Base-by-base conservation (phyloP, 2,797 vertebrate genomes). In the Dendrocincla tyrannina region DNA sequence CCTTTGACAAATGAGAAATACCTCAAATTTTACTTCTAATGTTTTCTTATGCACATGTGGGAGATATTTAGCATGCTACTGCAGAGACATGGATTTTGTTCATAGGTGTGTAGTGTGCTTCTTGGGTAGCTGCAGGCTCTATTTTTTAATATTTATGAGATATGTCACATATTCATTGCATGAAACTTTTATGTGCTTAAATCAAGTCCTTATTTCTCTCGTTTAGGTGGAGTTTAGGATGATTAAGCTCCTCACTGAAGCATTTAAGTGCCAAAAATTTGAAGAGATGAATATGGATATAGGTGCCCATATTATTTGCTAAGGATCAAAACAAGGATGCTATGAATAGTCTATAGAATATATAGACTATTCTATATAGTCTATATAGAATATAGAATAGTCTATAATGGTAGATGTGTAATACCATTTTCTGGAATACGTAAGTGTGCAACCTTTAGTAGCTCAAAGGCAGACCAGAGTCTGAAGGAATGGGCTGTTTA, bases 31-130 rank as follows among this genome's bases (percentile, higher is more conserved):
- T 81, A 32, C 10, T 6, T 74, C 44, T 56, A 6, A 17, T 52
- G 2, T 76, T 79, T 77, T 70, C 37, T 64, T 75, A 24, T 0
- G 0, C 52, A 22, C 1, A 1, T 30, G 7, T 23, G 35, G 32
- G 42, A 89, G 41, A 35, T 82, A 30, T 5, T 11, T 39, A 77
- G 42, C 41, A 23, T 0, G 1, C 9, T 67, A 7, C 13, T 41
- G 10, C 13, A 72, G 47, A 60, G 13, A 11, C 24, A 14, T 0
- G 25, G 28, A 9, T 25, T 81, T 91, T 56, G 8, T 67, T 88
- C 5, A 1, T 58, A n/a, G 17, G 3, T 59, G 9, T 55, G 12
- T 74, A 39, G 5, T 58, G 10, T 82, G 10, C 30, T 73, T 66
- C 32, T 72, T 76, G 52, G 24, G 32, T 74, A 59, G 13, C 22